Conservation (phyloP, 2,797 vertebrate species). For the Epinephelus malabaricus region DNA sequence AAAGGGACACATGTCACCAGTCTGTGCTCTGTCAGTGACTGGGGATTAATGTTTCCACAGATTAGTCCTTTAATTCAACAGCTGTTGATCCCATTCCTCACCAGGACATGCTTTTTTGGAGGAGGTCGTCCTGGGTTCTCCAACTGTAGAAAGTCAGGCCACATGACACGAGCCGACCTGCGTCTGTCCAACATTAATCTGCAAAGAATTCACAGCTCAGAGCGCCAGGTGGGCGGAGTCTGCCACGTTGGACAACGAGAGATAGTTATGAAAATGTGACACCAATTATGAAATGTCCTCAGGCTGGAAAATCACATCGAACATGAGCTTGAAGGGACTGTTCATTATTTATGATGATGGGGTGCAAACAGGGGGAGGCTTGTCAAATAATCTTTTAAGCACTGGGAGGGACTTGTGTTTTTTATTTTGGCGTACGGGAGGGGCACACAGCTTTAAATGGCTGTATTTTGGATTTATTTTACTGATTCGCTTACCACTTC, state of each 20-base stretch:
- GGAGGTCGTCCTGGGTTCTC: constrained; percentile 38
- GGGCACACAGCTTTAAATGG: too few relatives aligned
- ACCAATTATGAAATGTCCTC: background rate
- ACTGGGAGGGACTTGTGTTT: too few relatives aligned
- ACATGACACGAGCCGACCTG: background rate
- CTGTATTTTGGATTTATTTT: too few relatives aligned
- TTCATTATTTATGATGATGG: too few relatives aligned
- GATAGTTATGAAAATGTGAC: background rate
- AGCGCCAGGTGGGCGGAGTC: background rate
- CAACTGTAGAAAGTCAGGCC: constrained; percentile 5
- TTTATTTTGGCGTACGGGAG: too few relatives aligned
- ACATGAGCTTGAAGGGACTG: background rate
- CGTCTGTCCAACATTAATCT: constrained; percentile 26
- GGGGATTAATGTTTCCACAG: background rate
- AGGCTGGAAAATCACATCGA: background rate
- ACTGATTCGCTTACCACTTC: too few relatives aligned
- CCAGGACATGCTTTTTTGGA: constrained; percentile 48
- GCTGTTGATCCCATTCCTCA: constrained; percentile 28
- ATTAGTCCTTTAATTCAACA: constrained; percentile 21
- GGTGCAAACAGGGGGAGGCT: too few relatives aligned
- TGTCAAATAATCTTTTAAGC: too few relatives aligned
- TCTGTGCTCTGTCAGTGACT: constrained; percentile 46
- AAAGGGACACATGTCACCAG: constrained; percentile 9
- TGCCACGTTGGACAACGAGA: constrained; percentile 1
- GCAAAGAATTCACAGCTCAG: constrained; percentile 24